Conservation (phyloP, 1,140 invertebrate species). For the Nephila pilipes region DNA sequence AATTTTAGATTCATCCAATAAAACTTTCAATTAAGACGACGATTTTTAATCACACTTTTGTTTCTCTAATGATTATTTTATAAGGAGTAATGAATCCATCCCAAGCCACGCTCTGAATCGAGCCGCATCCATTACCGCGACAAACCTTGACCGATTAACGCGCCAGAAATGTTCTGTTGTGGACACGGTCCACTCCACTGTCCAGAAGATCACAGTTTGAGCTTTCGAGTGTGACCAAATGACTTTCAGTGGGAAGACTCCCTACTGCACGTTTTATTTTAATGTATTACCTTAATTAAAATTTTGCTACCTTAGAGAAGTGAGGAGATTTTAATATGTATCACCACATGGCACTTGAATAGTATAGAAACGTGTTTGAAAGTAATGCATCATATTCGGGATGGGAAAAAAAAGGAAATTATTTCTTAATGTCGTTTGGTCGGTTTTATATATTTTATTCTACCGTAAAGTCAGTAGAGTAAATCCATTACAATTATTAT, state of each 20-base stretch:
- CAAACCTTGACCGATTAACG: conserved; percentile 39
- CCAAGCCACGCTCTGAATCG: conserved; percentile 13
- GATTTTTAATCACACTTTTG: background rate
- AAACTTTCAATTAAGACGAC: background rate
- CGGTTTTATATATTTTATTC: too few species aligned
- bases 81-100: background rate
- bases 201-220: background rate
- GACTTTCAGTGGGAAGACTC: background rate
- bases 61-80: background rate
- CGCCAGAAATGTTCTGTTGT: background rate
- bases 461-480: too few species aligned
- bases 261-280: background rate
- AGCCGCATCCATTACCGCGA: background rate
- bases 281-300: conserved; percentile 29
- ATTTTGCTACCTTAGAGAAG: background rate
- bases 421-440: too few species aligned
- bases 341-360: background rate
- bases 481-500: too few species aligned
- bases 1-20: background rate
- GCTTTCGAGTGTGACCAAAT: background rate
- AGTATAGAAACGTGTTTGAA: background rate
- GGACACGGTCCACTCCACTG: background rate
- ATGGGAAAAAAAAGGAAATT: too few species aligned
- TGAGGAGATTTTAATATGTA: background rate
- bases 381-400: background rate